Base-by-base conservation (phyloP, 2,113 vertebrate species). In the Hiodon alosoides region DNA sequence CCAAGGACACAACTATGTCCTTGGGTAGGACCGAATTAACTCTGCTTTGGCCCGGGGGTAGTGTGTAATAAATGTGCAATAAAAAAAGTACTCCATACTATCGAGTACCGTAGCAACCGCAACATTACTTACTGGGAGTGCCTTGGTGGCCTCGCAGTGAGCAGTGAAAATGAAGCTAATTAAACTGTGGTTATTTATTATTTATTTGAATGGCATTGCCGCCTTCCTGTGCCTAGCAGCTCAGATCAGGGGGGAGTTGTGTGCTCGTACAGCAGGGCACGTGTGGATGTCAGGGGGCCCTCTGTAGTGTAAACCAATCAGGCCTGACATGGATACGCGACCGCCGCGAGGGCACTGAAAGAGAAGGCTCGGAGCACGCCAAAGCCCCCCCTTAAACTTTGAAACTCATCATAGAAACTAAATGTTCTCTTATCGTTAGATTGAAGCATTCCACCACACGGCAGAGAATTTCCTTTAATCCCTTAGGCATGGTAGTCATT, bases 401-500 rank as follows among this genome's bases (percentile, higher is more conserved):
- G 77, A 86, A 89, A 87, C 83, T 86, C 87, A 80, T 80, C 77
- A 79, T 84, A 83, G 86, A 86, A 83, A 87, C 84, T 81, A 86
- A 86, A 84, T 83, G 87, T 84, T 85, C 87, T 88, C 87, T 83
- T 87, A 80, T 89, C 88, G 78, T 83, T 82, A 87, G 86, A 85
- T 83, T 81, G 83, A 85, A 85, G 85, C 87, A 85, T 89, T 89
- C 86, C 83, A 81, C 81, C 14, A 85, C 85, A 88, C 84, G 86
- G 87, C 85, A 85, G 80, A 85, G 86, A 86, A 79, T 85, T 84
- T 73, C 58, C 68, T 67, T 85, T 90, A 90, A 92, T 92, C 90
- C 87, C 83, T 77, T 60, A 79, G 82, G 89, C 89, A 89, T 91
- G 90, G 87, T 81, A 90, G 82, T 89, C 85, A 90, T 92, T 92